Evolutionary conservation across 53 echinoderm and acorn worm genomes (phyloP).

Genomic region (Henricia sp.): DNA sequence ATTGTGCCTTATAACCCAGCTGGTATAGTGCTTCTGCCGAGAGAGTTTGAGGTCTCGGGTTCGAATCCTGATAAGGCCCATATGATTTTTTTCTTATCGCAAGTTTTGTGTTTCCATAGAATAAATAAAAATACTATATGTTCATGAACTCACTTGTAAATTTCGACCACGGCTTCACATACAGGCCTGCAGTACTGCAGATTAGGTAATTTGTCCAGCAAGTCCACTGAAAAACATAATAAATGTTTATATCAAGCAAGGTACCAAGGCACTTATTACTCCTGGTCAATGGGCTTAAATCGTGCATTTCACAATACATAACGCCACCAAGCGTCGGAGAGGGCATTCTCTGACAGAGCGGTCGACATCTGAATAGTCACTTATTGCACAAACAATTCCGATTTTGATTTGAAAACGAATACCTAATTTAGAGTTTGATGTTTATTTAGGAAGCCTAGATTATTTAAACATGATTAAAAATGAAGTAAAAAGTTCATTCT

Average conservation of each 20-base stretch:
- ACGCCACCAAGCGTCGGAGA: too few species aligned
- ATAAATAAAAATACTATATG: background rate
- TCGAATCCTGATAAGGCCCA: background rate
- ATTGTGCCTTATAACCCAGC: background rate
- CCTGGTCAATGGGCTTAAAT: background rate
- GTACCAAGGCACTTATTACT: background rate
- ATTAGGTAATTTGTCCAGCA: conserved; percentile 68
- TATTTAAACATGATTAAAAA: too few species aligned
- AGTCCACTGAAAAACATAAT: conserved; percentile 56
- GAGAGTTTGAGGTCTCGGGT: too few species aligned
- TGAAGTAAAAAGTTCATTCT: too few species aligned
- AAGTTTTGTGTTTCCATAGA: too few species aligned
- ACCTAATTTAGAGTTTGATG: too few species aligned
- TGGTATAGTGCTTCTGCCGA: too few species aligned
- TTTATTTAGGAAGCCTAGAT: too few species aligned
- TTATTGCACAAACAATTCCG: too few species aligned
- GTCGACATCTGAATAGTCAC: too few species aligned
- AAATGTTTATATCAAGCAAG: background rate
- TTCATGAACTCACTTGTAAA: conserved; percentile 73
- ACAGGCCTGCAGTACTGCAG: conserved; percentile 69
- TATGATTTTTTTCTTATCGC: background rate
- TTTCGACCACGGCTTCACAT: conserved; percentile 71
- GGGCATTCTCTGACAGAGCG: too few species aligned
- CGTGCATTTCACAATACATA: background rate
- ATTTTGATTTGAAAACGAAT: too few species aligned